These are phyloP conservation scores for Thryonomys swinderianus DNA, from an alignment of 2,113 vertebrate genomes.

Conservation along the genomic window DNA sequence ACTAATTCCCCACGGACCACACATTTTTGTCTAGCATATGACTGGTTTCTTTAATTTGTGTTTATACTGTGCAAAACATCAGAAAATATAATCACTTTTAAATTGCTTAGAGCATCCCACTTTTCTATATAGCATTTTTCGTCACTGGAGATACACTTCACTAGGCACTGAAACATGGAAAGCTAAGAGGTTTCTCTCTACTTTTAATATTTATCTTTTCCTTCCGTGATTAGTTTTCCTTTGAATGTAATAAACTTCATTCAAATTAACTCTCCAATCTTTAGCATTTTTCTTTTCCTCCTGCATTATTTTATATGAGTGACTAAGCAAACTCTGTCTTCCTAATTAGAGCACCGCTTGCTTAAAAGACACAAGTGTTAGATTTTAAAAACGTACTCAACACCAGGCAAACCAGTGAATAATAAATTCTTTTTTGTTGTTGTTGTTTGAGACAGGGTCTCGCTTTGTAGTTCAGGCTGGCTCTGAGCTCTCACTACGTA, in stretches of 20 bases:
- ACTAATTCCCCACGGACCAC: background rate
- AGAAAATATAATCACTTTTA: constrained; percentile 42
- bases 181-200: background rate
- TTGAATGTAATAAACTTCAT: constrained; percentile 21
- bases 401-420: background rate
- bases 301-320: background rate
- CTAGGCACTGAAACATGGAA: constrained; percentile 16
- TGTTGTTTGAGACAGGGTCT: too few relatives aligned
- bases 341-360: constrained; percentile 54
- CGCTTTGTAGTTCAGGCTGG: too few relatives aligned
- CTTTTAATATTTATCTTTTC: background rate
- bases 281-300: constrained; percentile 33
- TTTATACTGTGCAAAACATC: constrained; percentile 10
- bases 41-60: constrained; percentile 13
- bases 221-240: background rate
- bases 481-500: too few relatives aligned
- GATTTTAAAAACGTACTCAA: constrained; percentile 63
- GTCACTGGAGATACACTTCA: constrained; percentile 28
- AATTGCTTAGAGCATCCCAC: background rate
- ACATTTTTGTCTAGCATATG: background rate
- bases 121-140: constrained; percentile 48
- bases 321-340: constrained; percentile 39
- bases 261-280: constrained; percentile 37
- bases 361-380: background rate
- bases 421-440: constrained; percentile 32